Evolutionary conservation across 2,113 vertebrate species (phyloP).

Genomic region (Ptilorrhoa leucosticta): DNA sequence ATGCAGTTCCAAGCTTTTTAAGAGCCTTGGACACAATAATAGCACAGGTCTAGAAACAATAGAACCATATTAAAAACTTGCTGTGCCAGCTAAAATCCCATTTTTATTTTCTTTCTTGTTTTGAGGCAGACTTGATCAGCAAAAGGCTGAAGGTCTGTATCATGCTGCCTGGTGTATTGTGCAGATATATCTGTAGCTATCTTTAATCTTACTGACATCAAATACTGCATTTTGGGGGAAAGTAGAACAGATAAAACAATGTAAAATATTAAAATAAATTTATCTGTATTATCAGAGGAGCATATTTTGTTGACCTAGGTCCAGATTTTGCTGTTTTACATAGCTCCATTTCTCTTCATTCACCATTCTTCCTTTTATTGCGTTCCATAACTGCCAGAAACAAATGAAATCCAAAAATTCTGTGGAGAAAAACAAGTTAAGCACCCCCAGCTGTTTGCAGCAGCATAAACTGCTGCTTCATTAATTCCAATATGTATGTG

Average conservation of each 20-base stretch:
- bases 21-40: neutral
- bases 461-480: slow-evolving; percentile 17
- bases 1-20: neutral
- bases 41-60: neutral
- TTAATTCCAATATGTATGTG: slow-evolving; percentile 34
- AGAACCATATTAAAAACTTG: neutral
- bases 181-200: neutral
- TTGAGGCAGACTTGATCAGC: neutral
- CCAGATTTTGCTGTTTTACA: neutral
- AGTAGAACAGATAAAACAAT: neutral
- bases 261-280: neutral
- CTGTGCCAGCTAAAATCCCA: neutral
- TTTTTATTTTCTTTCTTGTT: neutral
- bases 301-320: neutral
- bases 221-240: neutral
- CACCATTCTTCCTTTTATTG: neutral
- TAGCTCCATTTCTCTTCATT: neutral
- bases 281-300: neutral
- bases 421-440: slow-evolving; percentile 34
- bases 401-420: slow-evolving; percentile 1
- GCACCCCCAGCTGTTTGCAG: slow-evolving; percentile 13
- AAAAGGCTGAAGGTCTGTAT: neutral
- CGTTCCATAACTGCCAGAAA: neutral
- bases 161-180: neutral
- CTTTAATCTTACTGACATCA: neutral